Base-by-base conservation (phyloP, 2,888 invertebrate genomes). In the Diplolepis rosae region DNA sequence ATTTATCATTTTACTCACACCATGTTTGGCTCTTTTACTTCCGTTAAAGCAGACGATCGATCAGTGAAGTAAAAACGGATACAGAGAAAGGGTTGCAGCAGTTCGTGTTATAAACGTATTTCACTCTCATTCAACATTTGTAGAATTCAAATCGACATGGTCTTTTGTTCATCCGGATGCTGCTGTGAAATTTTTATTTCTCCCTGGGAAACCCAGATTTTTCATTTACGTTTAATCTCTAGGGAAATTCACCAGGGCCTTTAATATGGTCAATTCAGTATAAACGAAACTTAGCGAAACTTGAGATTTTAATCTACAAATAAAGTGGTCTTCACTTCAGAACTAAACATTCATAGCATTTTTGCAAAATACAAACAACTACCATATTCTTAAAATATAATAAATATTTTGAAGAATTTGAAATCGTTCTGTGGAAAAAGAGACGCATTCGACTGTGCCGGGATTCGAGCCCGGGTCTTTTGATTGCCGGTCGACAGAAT, bases 231-330 rank as follows among this genome's bases (percentile, higher is more conserved):
- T 32, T 54, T 54, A 18, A 54, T 32, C 54, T 18, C 54, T 9
- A 2, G 54, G 54, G 54, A 54, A 54, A 54, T 54, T 54, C 32
- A 27, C 30, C 15, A 18, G 18, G 28, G 32, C 54, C 54, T 54
- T 54, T 54, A 18, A 54, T 54, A 18, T 18, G 18, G 32, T 28
- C 32, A 54, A 54, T 54, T 54, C 11, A 22, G 18, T 32, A 32
- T 18, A 50, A 11, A 50, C 9, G 4, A 18, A 9, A 32, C 54
- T 54, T 30, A 32, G 4, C 4, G 18, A 18, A 32, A 32, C 54
- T 54, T 32, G 32, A 32, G 54, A 9, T 9, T 30, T 28, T 7
- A 30, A 52, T 52, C 15, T 5, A 13, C 15, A n/a, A n/a, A 6
- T 30, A 1, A 9, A 1, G 4, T 54, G 18, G 15, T 32, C n/a